These are phyloP conservation scores for Malthinus seriepunctatus DNA, from an alignment of 2,888 invertebrate species.

Conservation along the genomic window DNA sequence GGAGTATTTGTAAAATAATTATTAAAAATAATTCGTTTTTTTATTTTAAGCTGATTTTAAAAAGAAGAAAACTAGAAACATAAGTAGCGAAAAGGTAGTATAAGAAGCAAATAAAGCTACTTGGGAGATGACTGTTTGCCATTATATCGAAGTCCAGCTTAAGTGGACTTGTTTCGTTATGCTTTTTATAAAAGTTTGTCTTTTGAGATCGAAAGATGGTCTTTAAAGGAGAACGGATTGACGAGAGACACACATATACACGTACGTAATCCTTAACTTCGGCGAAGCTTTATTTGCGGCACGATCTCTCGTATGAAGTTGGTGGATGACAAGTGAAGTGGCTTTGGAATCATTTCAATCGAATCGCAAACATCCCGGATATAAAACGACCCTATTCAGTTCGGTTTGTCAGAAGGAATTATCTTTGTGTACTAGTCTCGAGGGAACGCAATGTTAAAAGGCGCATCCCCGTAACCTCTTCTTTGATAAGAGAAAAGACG, in stretches of 20 bases:
- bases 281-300: conserved; percentile 46
- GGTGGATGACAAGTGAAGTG: conserved; percentile 50
- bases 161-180: conserved; percentile 13
- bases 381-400: conserved; percentile 37
- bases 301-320: conserved; percentile 43
- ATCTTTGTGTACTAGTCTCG: conserved; percentile 43
- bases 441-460: conserved; percentile 41
- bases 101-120: conserved; percentile 6
- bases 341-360: conserved; percentile 52
- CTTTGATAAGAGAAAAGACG: conserved; percentile 31
- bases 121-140: conserved; percentile 16
- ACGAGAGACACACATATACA: conserved; percentile 25
- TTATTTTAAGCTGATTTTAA: neutral
- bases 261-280: conserved; percentile 49
- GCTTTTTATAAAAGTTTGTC: conserved; percentile 12
- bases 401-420: conserved; percentile 44
- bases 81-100: conserved; percentile 1
- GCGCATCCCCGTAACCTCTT: conserved; percentile 37
- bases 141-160: conserved; percentile 20
- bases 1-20: neutral
- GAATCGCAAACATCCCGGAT: conserved; percentile 47
- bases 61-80: conserved; percentile 2
- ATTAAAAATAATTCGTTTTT: neutral
- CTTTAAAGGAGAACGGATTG: conserved; percentile 24
- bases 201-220: conserved; percentile 25